Conservation (phyloP, 2,113 vertebrate species). For the Hippocampus comes region DNA sequence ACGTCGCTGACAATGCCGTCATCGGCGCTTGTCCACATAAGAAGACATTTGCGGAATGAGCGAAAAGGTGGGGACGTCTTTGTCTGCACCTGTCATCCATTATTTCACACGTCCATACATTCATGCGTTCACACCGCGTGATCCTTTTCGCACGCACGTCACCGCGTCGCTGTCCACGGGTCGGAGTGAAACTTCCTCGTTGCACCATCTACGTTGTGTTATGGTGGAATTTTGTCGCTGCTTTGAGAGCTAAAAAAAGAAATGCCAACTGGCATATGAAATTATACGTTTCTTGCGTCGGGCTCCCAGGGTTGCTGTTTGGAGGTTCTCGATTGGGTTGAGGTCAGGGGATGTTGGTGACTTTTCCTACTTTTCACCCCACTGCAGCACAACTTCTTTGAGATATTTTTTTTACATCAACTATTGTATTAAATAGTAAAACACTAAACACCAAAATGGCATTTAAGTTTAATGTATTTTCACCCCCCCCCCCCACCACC, state of each 20-base stretch:
- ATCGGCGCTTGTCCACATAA: neutral
- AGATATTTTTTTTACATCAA: too few relatives aligned
- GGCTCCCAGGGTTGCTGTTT: neutral
- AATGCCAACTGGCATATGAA: neutral
- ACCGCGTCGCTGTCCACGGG: too few relatives aligned
- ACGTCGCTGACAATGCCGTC: neutral
- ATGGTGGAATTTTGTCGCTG: neutral
- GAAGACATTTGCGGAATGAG: neutral
- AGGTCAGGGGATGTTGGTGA: neutral
- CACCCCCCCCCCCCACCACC: too few relatives aligned
- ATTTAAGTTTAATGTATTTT: too few relatives aligned
- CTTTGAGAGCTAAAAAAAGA: neutral
- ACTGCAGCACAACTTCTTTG: too few relatives aligned
- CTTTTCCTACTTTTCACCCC: too few relatives aligned
- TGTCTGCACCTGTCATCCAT: slow-evolving; percentile 5
- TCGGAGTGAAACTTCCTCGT: neutral
- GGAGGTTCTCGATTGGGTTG: neutral
- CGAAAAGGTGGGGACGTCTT: slow-evolving; percentile 9
- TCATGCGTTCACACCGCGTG: neutral
- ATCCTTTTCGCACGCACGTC: neutral
- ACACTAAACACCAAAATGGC: too few relatives aligned
- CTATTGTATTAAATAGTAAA: neutral
- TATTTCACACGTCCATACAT: neutral
- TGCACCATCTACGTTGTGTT: neutral
- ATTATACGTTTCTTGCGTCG: neutral